Evolutionary conservation across 1,140 invertebrate species (phyloP).

Genomic region (Anoplophora glabripennis): DNA sequence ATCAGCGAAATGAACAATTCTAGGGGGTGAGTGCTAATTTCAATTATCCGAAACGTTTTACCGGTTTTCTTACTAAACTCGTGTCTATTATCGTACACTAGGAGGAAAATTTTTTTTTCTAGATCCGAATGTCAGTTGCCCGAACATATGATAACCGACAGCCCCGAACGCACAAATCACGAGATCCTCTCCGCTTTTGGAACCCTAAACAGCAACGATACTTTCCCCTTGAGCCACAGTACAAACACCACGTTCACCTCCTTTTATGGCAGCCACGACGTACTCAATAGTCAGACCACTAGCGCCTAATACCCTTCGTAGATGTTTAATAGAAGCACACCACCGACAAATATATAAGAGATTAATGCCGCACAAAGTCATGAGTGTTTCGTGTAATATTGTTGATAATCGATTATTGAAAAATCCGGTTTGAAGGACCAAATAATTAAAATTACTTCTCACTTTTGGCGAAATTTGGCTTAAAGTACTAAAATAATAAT

Average conservation of each 20-base stretch:
- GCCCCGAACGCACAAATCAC: constrained; percentile 35
- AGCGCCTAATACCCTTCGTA: constrained; percentile 21
- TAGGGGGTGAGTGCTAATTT: constrained; percentile 14
- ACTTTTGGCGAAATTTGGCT: not conserved
- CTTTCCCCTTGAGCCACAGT: constrained; percentile 52
- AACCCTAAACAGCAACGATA: constrained; percentile 44
- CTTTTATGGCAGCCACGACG: constrained; percentile 58
- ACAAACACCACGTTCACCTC: constrained; percentile 69
- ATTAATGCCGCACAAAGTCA: not conserved
- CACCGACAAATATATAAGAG: too few species aligned
- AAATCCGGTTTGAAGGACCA: too few species aligned
- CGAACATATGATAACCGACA: constrained; percentile 43
- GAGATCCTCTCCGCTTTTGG: constrained; percentile 44
- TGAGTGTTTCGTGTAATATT: too few species aligned
- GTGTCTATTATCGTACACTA: not conserved
- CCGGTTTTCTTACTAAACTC: not conserved
- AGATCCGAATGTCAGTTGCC: constrained; percentile 42
- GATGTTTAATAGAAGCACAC: not conserved
- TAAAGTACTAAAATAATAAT: too few species aligned
- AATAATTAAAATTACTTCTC: too few species aligned
- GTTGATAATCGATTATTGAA: too few species aligned
- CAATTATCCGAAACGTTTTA: not conserved
- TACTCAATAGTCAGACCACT: constrained; percentile 39
- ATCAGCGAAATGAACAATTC: constrained; percentile 23
- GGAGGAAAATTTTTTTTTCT: constrained; percentile 7